phyloP scores from a whole-genome alignment of 1,140 invertebrate genomes.

The Samia ricini region DNA sequence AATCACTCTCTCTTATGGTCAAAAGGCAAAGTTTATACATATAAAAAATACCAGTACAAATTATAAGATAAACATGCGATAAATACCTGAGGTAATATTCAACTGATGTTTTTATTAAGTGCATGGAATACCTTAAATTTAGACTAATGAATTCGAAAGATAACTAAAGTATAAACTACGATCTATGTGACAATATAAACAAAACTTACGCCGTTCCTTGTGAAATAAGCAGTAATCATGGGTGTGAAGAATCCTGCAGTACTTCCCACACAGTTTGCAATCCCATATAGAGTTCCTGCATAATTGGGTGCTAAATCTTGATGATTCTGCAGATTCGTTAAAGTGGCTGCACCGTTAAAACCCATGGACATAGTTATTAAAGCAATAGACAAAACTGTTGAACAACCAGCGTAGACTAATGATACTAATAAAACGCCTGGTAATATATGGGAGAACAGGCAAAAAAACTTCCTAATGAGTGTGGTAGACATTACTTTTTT shows the following conservation, averaged over 20 bases:
- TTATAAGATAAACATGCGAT: too few relatives aligned
- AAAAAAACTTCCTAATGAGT: conserved; percentile 84
- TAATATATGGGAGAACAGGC: conserved; percentile 84
- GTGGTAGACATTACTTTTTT: conserved; percentile 78
- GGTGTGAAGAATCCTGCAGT: conserved; percentile 87
- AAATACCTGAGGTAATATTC: too few relatives aligned
- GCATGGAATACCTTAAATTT: too few relatives aligned
- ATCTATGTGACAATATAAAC: background rate
- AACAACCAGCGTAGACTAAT: conserved; percentile 83
- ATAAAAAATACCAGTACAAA: too few relatives aligned
- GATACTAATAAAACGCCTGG: conserved; percentile 83
- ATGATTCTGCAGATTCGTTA: conserved; percentile 90
- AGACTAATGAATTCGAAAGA: too few relatives aligned
- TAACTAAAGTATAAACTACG: too few relatives aligned
- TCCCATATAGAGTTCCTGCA: conserved; percentile 87
- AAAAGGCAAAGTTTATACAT: too few relatives aligned
- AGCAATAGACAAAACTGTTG: conserved; percentile 79
- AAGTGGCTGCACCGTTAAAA: conserved; percentile 89
- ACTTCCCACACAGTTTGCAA: conserved; percentile 85
- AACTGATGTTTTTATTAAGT: too few relatives aligned
- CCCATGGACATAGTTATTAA: conserved; percentile 87
- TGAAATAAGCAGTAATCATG: conserved; percentile 83
- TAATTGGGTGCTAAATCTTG: conserved; percentile 89
- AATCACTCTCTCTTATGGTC: too few relatives aligned
- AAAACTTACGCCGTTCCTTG: conserved; percentile 79